Conservation (phyloP, 23 tunicate species). For the Styela plicata region DNA sequence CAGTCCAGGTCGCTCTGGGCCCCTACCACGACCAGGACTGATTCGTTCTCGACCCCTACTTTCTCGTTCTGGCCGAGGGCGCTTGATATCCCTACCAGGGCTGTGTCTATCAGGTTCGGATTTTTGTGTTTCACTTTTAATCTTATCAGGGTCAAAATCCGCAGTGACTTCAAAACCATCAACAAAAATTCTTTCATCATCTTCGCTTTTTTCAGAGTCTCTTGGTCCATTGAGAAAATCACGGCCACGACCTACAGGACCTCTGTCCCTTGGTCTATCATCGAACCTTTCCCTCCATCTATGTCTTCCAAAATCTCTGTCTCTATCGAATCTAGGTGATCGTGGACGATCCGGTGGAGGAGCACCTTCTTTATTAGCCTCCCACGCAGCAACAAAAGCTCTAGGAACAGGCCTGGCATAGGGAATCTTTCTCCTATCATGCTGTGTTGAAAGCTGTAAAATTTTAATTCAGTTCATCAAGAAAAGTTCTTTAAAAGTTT, state of each 20-base stretch:
- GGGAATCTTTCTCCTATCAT: conserved; percentile 72
- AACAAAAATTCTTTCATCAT: conserved; percentile 11
- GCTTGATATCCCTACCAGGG: not conserved
- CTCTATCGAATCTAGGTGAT: conserved; percentile 53
- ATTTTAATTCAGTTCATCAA: too few relatives aligned
- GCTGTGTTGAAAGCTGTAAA: not conserved
- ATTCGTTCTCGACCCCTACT: not conserved
- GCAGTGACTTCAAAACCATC: conserved; percentile 26
- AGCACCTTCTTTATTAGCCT: conserved; percentile 79
- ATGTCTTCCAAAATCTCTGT: not conserved
- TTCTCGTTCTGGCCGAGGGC: not conserved
- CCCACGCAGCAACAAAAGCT: conserved; percentile 96
- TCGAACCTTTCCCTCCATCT: not conserved
- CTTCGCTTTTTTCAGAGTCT: not conserved
- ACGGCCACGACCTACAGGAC: conserved; percentile 23
- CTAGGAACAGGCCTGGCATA: conserved; percentile 93
- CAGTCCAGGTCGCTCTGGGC: not conserved
- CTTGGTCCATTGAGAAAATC: conserved; percentile 33
- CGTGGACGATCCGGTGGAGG: conserved; percentile 33
- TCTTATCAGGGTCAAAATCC: conserved; percentile 24
- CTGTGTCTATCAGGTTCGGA: not conserved
- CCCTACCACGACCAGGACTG: not conserved
- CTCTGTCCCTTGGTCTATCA: not conserved
- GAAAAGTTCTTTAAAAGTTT: too few relatives aligned
- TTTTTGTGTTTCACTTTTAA: not conserved